Evolutionary conservation across 2,888 invertebrate genomes (phyloP), one percentile per base, ranked within the genome.

Genomic region (Philonicus albiceps): DNA sequence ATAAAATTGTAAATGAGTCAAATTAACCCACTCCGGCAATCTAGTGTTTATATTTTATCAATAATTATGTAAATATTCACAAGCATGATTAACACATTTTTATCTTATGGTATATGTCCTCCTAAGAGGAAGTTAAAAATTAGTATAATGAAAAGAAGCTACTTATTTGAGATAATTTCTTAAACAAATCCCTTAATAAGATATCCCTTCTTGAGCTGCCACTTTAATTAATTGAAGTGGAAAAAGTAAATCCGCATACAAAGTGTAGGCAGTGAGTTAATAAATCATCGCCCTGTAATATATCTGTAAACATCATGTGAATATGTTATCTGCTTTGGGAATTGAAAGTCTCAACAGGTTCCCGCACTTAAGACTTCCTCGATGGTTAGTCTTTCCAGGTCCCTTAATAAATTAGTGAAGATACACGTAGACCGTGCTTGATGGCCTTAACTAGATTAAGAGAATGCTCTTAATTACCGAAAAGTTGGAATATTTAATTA

Each of bases 281-380:
- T 84, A 84, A 84, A 84, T 84, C 84, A 84, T 84, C 84, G 84
- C 37, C 81, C 81, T 34, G 81, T 34, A 81, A 55, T 84, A 84
- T 84, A 73, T 73, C 87, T 87, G 87, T 86, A 87, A 87, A 87
- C 87, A 87, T 85, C 86, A 88, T 87, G 85, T 88, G 87, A 88
- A 88, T 88, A 88, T 87, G 86, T 88, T 87, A 87, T 88, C 86
- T 86, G 88, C 80, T 88, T 74, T 73, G 88, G 88, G 88, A 88
- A 87, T 88, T 87, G 83, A 83, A 86, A 87, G 81, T 88, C 88
- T 88, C 88, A 88, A 88, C 88, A 88, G 88, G 88, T 87, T 88
- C 87, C 81, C 86, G 88, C 87, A 88, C 88, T 88, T 87, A 88
- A 75, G 76, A 84, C 37, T 86, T 86, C 55, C 81, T 81, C 64